Evolutionary conservation across 64 coral and sea anemone genomes (phyloP).

Genomic region (Porites lutea): DNA sequence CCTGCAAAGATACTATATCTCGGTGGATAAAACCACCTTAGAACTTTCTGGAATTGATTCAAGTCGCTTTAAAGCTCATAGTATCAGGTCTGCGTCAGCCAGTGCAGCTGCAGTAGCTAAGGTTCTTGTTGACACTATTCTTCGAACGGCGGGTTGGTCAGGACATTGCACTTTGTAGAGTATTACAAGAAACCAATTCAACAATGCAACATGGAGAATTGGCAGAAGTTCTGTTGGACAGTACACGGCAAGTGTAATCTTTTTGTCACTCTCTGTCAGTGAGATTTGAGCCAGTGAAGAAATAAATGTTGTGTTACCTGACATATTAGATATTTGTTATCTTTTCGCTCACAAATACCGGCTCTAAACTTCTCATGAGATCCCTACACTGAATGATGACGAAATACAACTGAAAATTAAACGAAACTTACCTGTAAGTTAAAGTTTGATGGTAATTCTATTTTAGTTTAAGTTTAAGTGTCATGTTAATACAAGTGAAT

Average conservation of each 20-base stretch:
- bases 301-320: too few species aligned
- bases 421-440: too few species aligned
- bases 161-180: slow-evolving; percentile 50
- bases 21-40: slow-evolving; percentile 55
- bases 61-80: slow-evolving; percentile 51
- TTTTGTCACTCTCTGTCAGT: too few species aligned
- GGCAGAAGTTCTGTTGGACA: slow-evolving; percentile 13
- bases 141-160: slow-evolving; percentile 60
- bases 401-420: neutral
- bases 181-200: slow-evolving; percentile 55
- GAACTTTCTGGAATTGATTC: slow-evolving; percentile 11
- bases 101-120: slow-evolving; percentile 22
- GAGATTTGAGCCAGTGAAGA: too few species aligned
- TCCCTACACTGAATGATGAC: slow-evolving; percentile 49
- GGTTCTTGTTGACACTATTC: slow-evolving; percentile 14
- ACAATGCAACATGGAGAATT: neutral
- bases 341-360: slow-evolving; percentile 44
- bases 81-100: slow-evolving; percentile 20
- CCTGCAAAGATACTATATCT: slow-evolving; percentile 48
- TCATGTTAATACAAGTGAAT: too few species aligned
- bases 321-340: too few species aligned
- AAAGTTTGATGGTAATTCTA: too few species aligned
- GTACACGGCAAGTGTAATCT: neutral
- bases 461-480: too few species aligned
- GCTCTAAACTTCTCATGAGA: slow-evolving; percentile 44